Conservation (phyloP, 2,888 invertebrate species). For the Apodemia zela region DNA sequence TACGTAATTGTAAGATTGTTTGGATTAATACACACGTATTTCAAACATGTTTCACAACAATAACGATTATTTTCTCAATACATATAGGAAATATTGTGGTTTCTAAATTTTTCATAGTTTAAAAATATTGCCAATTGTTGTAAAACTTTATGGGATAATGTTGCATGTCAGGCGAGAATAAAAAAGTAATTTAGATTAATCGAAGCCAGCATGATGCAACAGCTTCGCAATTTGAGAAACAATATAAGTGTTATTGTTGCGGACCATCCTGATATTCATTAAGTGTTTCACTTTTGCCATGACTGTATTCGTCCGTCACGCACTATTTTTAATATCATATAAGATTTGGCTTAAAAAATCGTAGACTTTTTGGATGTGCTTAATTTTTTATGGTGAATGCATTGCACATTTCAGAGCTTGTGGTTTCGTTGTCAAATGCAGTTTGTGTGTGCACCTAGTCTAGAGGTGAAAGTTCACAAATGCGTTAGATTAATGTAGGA, state of each 20-base stretch:
- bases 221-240: slow-evolving; percentile 16
- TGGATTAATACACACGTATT: neutral
- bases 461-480: slow-evolving; percentile 53
- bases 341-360: slow-evolving; percentile 32
- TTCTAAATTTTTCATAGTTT: neutral
- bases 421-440: slow-evolving; percentile 66
- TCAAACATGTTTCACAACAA: slow-evolving; percentile 7
- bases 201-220: neutral
- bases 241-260: slow-evolving; percentile 30
- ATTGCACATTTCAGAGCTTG: slow-evolving; percentile 49
- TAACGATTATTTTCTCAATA: neutral
- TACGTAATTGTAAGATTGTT: neutral
- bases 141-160: neutral
- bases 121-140: neutral
- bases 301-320: slow-evolving; percentile 35
- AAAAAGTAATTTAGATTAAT: slow-evolving; percentile 8
- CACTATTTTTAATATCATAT: slow-evolving; percentile 33
- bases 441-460: slow-evolving; percentile 52
- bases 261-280: slow-evolving; percentile 34
- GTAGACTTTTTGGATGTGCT: slow-evolving; percentile 33
- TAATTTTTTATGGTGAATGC: slow-evolving; percentile 33
- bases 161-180: neutral
- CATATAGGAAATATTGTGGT: neutral
- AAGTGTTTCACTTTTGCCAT: slow-evolving; percentile 35
- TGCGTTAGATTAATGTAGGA: slow-evolving; percentile 39